phyloP scores from a whole-genome alignment of 2,797 vertebrate genomes.

The Taenioides sp. region DNA sequence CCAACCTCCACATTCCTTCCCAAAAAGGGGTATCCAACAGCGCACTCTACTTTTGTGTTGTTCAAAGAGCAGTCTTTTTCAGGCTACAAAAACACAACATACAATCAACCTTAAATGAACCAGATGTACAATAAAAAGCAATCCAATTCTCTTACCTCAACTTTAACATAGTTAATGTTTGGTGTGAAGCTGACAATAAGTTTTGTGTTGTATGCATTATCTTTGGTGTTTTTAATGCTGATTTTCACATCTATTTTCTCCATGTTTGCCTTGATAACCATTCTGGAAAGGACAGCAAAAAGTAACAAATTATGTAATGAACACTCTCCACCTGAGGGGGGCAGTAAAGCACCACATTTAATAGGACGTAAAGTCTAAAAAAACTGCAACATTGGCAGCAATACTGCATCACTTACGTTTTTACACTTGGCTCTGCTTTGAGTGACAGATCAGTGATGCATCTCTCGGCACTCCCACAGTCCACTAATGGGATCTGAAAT shows the following conservation, averaged over 20 bases:
- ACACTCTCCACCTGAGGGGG: constrained; percentile 43
- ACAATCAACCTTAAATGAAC: neutral
- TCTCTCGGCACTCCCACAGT: constrained; percentile 86
- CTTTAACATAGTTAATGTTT: constrained; percentile 91
- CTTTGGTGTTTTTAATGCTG: constrained; percentile 83
- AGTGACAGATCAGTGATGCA: constrained; percentile 89
- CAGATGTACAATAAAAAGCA: no score
- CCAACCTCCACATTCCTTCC: constrained; percentile 77
- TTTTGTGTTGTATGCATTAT: constrained; percentile 94
- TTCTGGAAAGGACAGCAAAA: constrained; percentile 50
- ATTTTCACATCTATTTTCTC: constrained; percentile 85
- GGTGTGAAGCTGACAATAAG: constrained; percentile 84
- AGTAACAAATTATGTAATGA: constrained; percentile 18
- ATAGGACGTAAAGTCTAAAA: neutral
- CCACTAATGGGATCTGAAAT: constrained; percentile 80
- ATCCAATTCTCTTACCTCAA: constrained; percentile 79
- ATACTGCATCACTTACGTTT: constrained; percentile 60
- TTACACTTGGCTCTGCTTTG: constrained; percentile 72
- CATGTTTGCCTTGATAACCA: constrained; percentile 80
- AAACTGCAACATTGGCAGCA: neutral
- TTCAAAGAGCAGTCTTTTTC: constrained; percentile 84
- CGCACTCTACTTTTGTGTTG: constrained; percentile 83
- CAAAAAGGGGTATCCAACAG: constrained; percentile 93
- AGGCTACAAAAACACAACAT: constrained; percentile 65
- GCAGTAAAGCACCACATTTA: constrained; percentile 32